These are phyloP conservation scores for Pygoscelis antarcticus DNA, from an alignment of 2,113 vertebrate genomes.

Conservation along the genomic window DNA sequence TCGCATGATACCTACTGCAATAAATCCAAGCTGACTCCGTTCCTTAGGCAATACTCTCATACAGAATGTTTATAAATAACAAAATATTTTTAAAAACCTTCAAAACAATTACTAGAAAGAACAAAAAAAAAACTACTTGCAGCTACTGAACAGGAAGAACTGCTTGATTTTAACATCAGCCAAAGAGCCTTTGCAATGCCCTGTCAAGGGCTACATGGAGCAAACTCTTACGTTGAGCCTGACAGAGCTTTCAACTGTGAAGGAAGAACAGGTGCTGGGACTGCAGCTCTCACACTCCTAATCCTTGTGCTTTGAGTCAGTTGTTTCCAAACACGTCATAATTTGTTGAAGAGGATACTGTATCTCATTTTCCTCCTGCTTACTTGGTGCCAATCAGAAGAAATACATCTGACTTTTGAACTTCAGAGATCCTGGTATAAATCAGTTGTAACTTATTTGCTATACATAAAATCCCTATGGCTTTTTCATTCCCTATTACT, in stretches of 20 bases:
- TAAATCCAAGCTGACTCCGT: background rate
- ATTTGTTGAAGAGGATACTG: background rate
- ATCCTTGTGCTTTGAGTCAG: background rate
- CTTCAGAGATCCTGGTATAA: background rate
- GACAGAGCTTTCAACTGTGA: background rate
- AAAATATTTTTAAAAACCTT: background rate
- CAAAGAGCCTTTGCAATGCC: background rate
- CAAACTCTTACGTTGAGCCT: background rate
- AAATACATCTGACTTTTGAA: background rate
- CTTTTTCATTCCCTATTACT: background rate
- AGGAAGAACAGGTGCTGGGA: background rate
- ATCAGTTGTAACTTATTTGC: background rate
- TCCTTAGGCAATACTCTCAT: background rate
- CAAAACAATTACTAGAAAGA: background rate
- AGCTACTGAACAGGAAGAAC: background rate
- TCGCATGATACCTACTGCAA: rapidly evolving
- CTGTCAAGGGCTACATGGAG: background rate
- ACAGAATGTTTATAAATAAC: background rate
- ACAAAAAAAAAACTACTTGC: background rate
- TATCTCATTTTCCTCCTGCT: background rate
- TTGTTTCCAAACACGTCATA: background rate
- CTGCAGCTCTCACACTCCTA: background rate
- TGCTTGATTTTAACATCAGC: background rate
- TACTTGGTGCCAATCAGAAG: background rate
- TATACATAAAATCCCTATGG: background rate